These are phyloP conservation scores for Branchinecta lynchi DNA, from an alignment of 1,140 invertebrate genomes.

Conservation along the genomic window DNA sequence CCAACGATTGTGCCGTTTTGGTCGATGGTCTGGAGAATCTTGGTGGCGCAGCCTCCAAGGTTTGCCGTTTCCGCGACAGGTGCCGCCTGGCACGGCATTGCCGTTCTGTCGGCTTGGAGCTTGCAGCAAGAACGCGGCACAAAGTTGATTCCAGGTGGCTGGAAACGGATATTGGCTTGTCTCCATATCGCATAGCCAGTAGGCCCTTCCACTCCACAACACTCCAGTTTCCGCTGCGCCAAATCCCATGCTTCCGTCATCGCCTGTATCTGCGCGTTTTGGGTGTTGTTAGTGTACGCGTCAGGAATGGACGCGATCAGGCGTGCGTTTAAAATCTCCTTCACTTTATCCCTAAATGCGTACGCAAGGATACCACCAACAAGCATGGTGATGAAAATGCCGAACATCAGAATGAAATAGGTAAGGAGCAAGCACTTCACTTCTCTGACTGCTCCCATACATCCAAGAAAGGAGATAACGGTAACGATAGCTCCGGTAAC, in stretches of 20 bases:
- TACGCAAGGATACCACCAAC: slow-evolving; percentile 75
- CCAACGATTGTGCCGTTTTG: slow-evolving; percentile 62
- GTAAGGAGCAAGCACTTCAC: slow-evolving; percentile 73
- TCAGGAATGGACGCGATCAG: slow-evolving; percentile 35
- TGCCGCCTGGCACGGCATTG: slow-evolving; percentile 20
- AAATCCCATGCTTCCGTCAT: slow-evolving; percentile 66
- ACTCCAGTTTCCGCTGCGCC: slow-evolving; percentile 58
- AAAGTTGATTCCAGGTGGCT: slow-evolving; percentile 32
- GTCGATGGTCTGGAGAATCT: slow-evolving; percentile 38
- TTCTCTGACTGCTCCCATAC: slow-evolving; percentile 67
- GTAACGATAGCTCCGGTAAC: slow-evolving; percentile 56
- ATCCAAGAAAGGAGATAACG: slow-evolving; percentile 65
- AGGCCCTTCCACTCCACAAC: slow-evolving; percentile 52
- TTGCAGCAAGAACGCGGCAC: slow-evolving; percentile 64
- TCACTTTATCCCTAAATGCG: slow-evolving; percentile 63
- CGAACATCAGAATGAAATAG: slow-evolving; percentile 68
- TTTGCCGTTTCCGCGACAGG: slow-evolving; percentile 14
- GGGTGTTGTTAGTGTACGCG: slow-evolving; percentile 58
- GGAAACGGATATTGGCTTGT: slow-evolving; percentile 26
- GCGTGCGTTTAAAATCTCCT: slow-evolving; percentile 29
- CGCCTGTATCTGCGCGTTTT: slow-evolving; percentile 41
- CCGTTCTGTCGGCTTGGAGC: slow-evolving; percentile 13
- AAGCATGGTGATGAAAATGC: slow-evolving; percentile 70
- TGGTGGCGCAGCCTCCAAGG: slow-evolving; percentile 28
- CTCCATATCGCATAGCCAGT: slow-evolving; percentile 51